These are phyloP conservation scores for Apodemus agrarius DNA, from an alignment of 2,797 vertebrate genomes.

Conservation along the genomic window DNA sequence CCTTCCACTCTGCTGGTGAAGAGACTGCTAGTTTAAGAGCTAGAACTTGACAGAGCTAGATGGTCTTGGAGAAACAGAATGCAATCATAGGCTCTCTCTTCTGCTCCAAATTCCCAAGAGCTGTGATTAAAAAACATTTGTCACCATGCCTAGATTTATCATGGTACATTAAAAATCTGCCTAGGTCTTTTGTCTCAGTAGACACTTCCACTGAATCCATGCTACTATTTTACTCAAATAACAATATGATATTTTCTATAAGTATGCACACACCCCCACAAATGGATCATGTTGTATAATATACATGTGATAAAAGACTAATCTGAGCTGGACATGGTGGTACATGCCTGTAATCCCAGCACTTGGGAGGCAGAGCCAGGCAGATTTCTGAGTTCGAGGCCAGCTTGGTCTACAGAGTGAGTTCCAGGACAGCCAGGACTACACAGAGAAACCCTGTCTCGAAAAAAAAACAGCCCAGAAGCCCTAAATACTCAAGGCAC, in stretches of 20 bases:
- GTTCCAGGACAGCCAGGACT: no score
- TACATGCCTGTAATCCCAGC: no score
- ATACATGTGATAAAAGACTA: not conserved
- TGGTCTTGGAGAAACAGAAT: not conserved
- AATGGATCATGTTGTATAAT: not conserved
- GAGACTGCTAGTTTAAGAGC: not conserved
- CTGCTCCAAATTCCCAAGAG: not conserved
- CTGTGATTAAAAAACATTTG: not conserved
- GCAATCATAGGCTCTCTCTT: not conserved
- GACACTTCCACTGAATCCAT: not conserved
- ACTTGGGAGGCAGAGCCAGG: no score
- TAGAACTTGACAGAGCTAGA: not conserved
- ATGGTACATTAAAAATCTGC: constrained; percentile 8
- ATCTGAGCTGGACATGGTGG: no score
- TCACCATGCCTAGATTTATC: not conserved
- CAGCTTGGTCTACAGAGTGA: no score
- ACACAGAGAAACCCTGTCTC: no score
- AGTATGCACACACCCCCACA: not conserved
- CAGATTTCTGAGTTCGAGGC: no score
- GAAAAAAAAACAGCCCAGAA: no score
- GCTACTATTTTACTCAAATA: constrained; percentile 16
- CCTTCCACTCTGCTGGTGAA: not conserved
- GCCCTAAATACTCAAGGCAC: no score
- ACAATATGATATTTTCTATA: not conserved
- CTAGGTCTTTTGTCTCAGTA: not conserved